Base-by-base conservation (phyloP, 1,140 invertebrate species). In the Microvelia longipes region DNA sequence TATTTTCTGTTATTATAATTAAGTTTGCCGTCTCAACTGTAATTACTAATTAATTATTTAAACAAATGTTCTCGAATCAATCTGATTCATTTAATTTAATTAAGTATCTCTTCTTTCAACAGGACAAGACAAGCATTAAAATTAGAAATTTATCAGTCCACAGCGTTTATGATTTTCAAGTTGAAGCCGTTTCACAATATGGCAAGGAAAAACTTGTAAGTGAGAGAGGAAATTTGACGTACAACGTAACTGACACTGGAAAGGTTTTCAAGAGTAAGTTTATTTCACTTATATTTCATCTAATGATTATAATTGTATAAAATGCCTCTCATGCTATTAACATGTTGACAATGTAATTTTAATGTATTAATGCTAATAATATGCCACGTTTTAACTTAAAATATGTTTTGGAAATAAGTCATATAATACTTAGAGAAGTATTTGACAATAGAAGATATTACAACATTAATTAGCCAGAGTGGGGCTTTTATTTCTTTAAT, bases 41-140 rank as follows among this genome's bases (percentile, higher is more conserved):
- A n/a, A n/a, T n/a, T n/a, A n/a, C n/a, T n/a, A n/a, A n/a, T n/a
- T n/a, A n/a, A n/a, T n/a, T n/a, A n/a, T n/a, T n/a, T n/a, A n/a
- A n/a, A n/a, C n/a, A n/a, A n/a, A n/a, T n/a, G n/a, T n/a, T n/a
- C n/a, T n/a, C n/a, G n/a, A n/a, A n/a, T n/a, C n/a, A n/a, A n/a
- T n/a, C n/a, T n/a, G n/a, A n/a, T n/a, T n/a, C n/a, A n/a, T n/a
- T n/a, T n/a, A n/a, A n/a, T n/a, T n/a, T n/a, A n/a, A n/a, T n/a
- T n/a, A n/a, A n/a, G 19, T 28, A 66, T 28, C 30, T 30, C n/a
- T 29, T 2, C 28, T 26, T 68, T 14, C 30, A 29, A 24, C 29
- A 68, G 67, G 67, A 68, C 30, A 68, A 68, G 28, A 68, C 67
- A 13, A 68, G 29, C n/a, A 1, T 68, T 19, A 68, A 68, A 29